Evolutionary conservation across 2,797 vertebrate genomes (phyloP), one percentile per base, ranked within the genome.

Genomic region (Sebastes hopkinsi): DNA sequence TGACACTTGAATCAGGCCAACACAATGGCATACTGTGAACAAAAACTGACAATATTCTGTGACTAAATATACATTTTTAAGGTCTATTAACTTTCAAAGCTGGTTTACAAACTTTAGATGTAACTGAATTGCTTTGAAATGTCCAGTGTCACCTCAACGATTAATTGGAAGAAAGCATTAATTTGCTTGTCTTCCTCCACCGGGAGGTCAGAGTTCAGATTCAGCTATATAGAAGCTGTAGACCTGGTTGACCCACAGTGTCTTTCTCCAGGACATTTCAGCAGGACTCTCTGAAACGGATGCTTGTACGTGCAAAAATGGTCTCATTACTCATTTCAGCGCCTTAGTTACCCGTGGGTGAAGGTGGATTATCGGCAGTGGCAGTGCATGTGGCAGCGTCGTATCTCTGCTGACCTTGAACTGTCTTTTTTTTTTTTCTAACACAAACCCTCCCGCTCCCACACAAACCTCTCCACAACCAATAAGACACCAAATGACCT

Each of bases 321-420:
- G 27, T 22, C 71, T 42, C 66, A 76, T 75, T 61, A 69, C 36
- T 85, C 67, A 84, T 88, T 81, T 56, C 59, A 4, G 20, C 30
- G 54, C 68, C 30, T 61, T 20, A 52, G 54, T 84, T 82, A 72
- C 69, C 61, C 5, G 16, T 77, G 76, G 67, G 84, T 78, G 67
- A 73, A 32, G 69, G 32, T 66, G 60, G 58, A 77, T 85, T 72
- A 61, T 86, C 66, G 77, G 74, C 75, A 30, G 66, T 60, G 36
- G 20, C 58, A 22, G 25, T 62, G 20, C 25, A 62, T 74, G 70
- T 69, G 36, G 55, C 69, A 55, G 79, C 72, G 38, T 87, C 65
- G 62, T 72, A 71, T 82, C 84, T 79, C 75, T 42, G 58, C 68
- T 79, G 86, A 93, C 89, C 85, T 88, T 90, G 77, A 92, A 60